These are phyloP conservation scores for Panzeria rudis DNA, from an alignment of 2,888 invertebrate genomes.

Conservation along the genomic window DNA sequence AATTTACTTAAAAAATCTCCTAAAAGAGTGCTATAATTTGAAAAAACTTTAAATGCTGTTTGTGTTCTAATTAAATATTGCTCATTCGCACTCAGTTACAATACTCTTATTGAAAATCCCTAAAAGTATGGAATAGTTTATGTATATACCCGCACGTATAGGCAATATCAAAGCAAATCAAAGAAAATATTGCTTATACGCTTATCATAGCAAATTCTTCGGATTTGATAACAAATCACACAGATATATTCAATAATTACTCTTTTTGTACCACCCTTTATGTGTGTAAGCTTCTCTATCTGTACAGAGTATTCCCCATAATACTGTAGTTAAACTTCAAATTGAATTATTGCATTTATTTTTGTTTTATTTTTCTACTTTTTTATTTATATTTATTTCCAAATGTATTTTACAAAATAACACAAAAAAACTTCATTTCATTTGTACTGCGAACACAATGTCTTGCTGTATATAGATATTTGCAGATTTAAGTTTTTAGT, in stretches of 20 bases:
- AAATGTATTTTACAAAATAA: slow-evolving; percentile 43
- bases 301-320: slow-evolving; percentile 16
- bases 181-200: background rate
- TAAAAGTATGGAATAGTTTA: background rate
- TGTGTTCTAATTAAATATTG: background rate
- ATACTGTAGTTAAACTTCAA: slow-evolving; percentile 68
- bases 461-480: slow-evolving; percentile 7
- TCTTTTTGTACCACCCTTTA: slow-evolving; percentile 3
- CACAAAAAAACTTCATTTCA: slow-evolving; percentile 40
- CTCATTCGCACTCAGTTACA: background rate
- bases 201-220: too few relatives aligned
- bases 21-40: too few relatives aligned
- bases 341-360: slow-evolving; percentile 71
- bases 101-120: background rate
- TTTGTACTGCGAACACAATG: slow-evolving; percentile 26
- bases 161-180: background rate
- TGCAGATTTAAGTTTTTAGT: slow-evolving; percentile 37
- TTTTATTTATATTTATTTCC: slow-evolving; percentile 29
- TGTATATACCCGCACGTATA: background rate
- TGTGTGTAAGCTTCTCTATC: background rate
- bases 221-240: too few relatives aligned
- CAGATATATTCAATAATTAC: too few relatives aligned
- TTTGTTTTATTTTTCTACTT: slow-evolving; percentile 53
- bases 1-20: too few relatives aligned
- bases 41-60: too few relatives aligned